phyloP scores from a whole-genome alignment of 2,888 invertebrate genomes.

The Sarcophaga carnaria region DNA sequence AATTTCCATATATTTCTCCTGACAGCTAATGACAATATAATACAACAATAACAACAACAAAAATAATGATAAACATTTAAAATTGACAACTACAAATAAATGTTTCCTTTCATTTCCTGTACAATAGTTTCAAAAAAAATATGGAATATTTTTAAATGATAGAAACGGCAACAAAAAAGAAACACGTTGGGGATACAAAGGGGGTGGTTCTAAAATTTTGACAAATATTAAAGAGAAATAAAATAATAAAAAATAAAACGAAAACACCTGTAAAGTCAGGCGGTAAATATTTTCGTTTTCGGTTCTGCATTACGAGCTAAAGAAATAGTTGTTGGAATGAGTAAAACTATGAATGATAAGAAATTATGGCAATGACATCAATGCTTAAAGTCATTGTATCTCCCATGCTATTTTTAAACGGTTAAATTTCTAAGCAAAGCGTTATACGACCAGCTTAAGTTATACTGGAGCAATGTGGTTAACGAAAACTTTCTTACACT shows the following conservation, averaged over 20 bases:
- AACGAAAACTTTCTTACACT: no score
- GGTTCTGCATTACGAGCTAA: no score
- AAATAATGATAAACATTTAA: conserved; percentile 40
- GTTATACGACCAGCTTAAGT: no score
- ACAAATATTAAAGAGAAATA: background rate
- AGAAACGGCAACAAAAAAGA: background rate
- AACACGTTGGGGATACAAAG: background rate
- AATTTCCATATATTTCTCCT: background rate
- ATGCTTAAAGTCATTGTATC: no score
- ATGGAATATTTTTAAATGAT: background rate
- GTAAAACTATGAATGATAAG: no score
- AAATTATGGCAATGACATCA: no score
- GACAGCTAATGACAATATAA: conserved; percentile 19
- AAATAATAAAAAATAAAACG: background rate
- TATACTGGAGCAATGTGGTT: no score
- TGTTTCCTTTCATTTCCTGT: conserved; percentile 34
- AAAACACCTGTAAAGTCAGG: background rate
- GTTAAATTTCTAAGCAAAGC: no score
- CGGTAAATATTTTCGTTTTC: no score
- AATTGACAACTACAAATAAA: conserved; percentile 51
- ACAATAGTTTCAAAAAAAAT: background rate
- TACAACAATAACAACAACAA: background rate
- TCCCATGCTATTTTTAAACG: no score
- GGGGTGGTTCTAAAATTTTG: background rate
- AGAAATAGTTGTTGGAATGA: no score